phyloP scores from a whole-genome alignment of 2,113 vertebrate species.

The Merops nubicus region DNA sequence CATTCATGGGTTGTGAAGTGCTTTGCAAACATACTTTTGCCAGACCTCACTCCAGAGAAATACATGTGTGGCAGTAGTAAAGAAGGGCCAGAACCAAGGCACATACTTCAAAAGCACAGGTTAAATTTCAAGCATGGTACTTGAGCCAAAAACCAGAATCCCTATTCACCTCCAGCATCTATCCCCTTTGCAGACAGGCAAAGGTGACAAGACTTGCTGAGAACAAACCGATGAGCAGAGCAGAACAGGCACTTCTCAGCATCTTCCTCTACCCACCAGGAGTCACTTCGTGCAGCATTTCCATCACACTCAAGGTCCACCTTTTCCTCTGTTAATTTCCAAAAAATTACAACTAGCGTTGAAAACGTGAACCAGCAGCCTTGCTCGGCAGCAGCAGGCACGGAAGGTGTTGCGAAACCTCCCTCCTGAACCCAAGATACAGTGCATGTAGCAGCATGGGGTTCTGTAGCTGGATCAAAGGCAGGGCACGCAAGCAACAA shows the following conservation, averaged over 20 bases:
- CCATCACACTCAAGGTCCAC: background rate
- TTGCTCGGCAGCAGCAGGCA: background rate
- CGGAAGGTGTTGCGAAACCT: accelerated
- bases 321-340: background rate
- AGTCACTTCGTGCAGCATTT: background rate
- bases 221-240: background rate
- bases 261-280: background rate
- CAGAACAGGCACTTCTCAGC: background rate
- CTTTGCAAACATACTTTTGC: background rate
- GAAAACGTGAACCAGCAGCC: background rate
- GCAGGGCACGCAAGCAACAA: background rate
- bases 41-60: background rate
- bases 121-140: background rate
- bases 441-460: background rate
- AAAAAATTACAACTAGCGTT: background rate
- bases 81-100: background rate
- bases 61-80: background rate
- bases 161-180: background rate
- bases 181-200: background rate
- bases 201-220: background rate
- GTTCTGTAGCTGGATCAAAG: background rate
- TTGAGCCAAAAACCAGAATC: background rate
- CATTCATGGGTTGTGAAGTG: background rate
- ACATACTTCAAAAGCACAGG: background rate
- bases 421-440: background rate